Base-by-base conservation (phyloP, 2,888 invertebrate genomes). In the Leucophora obtusa region DNA sequence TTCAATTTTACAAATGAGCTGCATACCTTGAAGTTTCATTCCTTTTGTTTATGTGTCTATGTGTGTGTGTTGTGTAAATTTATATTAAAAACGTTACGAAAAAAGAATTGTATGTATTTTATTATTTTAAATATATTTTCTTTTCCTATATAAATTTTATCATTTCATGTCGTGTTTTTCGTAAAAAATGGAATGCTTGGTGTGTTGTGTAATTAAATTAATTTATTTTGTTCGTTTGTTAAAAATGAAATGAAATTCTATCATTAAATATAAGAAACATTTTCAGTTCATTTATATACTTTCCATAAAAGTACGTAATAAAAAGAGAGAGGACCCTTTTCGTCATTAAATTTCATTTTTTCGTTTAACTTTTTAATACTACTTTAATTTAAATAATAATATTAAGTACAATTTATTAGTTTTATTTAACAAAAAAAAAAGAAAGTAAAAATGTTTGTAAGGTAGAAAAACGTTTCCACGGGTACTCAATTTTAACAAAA, bases 331-430 rank as follows among this genome's bases (percentile, higher is more conserved):
- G 59, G 21, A 21, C 28, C 38, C 63, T 38, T 58, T 65, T 70
- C 66, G 28, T 73, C 53, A 51, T 70, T 51, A 62, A 62, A 60
- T 72, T 15, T 6, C 4, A 28, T 58, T 60, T 66, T 66, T 35
- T 84, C 82, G 82, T 71, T 77, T 66, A 54, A 74, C 75, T 82
- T 79, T 76, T 71, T 54, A 71, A 82, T 69, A 69, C 68, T 69
- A 69, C 68, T 83, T 82, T 53, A 60, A 28, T 63, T 18, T 47
- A n/a, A 47, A 47, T 47, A n/a, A 47, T 47, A 47, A 10, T 47
- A 47, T 47, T n/a, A 47, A n/a, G 15, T 51, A 33, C 2, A 33
- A 7, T 71, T 66, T 75, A 50, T 72, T 79, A 17, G 15, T 75
- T 70, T 56, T 66, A 43, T 66, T 76, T 66, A 60, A 43, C 38